These are phyloP conservation scores for Nycticryphes semicollaris DNA, from an alignment of 2,113 vertebrate species.

Conservation along the genomic window DNA sequence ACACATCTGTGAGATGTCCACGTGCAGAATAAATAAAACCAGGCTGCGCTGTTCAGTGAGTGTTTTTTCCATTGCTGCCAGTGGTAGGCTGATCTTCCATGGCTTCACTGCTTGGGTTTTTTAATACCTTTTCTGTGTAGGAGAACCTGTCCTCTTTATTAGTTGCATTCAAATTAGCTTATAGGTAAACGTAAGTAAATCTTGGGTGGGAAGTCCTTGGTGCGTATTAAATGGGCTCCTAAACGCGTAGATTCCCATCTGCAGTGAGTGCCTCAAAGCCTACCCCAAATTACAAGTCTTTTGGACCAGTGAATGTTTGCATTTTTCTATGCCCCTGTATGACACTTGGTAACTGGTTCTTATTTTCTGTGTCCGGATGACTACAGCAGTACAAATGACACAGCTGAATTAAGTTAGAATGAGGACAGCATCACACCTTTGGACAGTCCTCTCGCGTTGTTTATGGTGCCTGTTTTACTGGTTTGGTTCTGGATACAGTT, in stretches of 20 bases:
- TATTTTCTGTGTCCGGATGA: accelerated
- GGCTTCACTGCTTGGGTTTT: neutral
- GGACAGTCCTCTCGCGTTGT: accelerated
- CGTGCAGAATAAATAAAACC: accelerated
- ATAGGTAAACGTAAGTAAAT: neutral
- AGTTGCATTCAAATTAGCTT: neutral
- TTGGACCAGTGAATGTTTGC: neutral
- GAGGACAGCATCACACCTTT: neutral
- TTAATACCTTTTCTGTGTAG: neutral
- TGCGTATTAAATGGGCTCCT: neutral
- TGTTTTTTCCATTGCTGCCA: neutral
- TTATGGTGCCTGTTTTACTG: neutral
- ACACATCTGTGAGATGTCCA: accelerated
- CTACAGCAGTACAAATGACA: neutral
- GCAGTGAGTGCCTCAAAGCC: neutral
- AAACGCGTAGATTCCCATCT: neutral
- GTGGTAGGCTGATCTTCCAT: neutral
- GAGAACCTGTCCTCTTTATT: neutral
- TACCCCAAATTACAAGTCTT: neutral
- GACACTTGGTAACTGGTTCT: neutral
- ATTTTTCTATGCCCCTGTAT: neutral
- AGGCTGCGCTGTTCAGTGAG: neutral
- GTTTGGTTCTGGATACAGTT: neutral
- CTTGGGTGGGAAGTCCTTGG: neutral
- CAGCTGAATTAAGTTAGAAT: neutral